These are phyloP conservation scores for Poeciliopsis turrubarensis DNA, from an alignment of 2,113 vertebrate genomes.

Conservation along the genomic window DNA sequence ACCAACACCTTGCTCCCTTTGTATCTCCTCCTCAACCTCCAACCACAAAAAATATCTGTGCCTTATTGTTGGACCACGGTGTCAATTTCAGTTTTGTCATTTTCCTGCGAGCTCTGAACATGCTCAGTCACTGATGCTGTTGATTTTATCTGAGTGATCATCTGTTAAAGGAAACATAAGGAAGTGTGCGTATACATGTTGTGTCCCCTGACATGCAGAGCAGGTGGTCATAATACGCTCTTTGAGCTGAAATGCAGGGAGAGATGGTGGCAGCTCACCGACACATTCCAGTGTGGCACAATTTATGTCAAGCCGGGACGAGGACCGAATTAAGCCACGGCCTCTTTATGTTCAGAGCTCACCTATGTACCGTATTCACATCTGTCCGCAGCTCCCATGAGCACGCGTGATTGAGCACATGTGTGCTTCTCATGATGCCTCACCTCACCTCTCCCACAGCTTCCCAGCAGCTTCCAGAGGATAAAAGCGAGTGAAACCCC, in stretches of 20 bases:
- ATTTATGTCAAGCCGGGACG: constrained; percentile 31
- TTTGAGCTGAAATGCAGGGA: constrained; percentile 30
- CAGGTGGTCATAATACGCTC: constrained; percentile 59
- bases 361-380: constrained; percentile 6
- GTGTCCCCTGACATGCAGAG: constrained; percentile 57
- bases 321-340: constrained; percentile 14
- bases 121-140: not conserved
- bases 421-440: constrained; percentile 81
- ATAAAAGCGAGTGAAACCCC: constrained; percentile 81
- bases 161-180: constrained; percentile 13
- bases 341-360: constrained; percentile 7
- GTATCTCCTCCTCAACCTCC: too few species aligned
- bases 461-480: constrained; percentile 80
- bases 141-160: constrained; percentile 17
- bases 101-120: too few species aligned
- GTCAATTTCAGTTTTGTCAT: too few species aligned
- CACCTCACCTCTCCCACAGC: constrained; percentile 77
- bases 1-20: too few species aligned
- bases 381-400: constrained; percentile 32
- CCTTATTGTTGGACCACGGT: too few species aligned
- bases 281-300: constrained; percentile 28
- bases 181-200: constrained; percentile 1
- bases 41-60: too few species aligned
- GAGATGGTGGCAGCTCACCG: constrained; percentile 9
- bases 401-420: constrained; percentile 68